phyloP scores from a whole-genome alignment of 2,797 vertebrate genomes.

The Manis pentadactyla region DNA sequence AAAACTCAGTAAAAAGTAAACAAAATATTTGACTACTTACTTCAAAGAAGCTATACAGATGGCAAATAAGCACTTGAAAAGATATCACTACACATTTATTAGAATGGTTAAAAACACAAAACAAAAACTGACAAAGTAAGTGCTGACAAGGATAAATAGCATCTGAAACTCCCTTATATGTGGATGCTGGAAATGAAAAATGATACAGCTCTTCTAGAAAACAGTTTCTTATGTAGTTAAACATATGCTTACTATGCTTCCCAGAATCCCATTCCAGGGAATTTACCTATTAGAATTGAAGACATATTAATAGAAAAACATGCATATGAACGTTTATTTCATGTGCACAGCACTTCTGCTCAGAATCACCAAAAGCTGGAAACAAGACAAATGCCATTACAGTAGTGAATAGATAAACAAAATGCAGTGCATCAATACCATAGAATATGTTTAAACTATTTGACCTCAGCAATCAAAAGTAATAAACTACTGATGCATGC shows the following conservation, averaged over 20 bases:
- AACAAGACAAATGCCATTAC: background rate
- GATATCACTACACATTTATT: background rate
- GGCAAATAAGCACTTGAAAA: background rate
- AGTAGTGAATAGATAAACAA: background rate
- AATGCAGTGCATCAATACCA: background rate
- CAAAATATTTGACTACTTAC: background rate
- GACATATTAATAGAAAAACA: background rate
- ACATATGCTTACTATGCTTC: background rate
- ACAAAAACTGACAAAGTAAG: background rate
- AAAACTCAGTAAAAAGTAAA: background rate
- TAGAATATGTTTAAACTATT: background rate
- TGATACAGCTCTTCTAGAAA: background rate
- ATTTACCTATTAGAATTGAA: slow-evolving; percentile 1
- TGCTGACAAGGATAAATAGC: background rate
- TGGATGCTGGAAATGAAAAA: background rate
- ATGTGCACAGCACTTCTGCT: background rate
- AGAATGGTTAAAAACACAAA: background rate
- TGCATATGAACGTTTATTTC: background rate
- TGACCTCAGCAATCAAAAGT: background rate
- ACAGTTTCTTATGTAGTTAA: background rate
- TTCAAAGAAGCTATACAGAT: background rate
- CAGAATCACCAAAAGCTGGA: background rate
- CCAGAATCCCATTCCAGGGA: background rate
- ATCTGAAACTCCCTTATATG: background rate
- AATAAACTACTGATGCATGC: background rate